These are phyloP conservation scores for Steinernema scapterisci DNA, from an alignment of 2,888 invertebrate species.

Conservation along the genomic window DNA sequence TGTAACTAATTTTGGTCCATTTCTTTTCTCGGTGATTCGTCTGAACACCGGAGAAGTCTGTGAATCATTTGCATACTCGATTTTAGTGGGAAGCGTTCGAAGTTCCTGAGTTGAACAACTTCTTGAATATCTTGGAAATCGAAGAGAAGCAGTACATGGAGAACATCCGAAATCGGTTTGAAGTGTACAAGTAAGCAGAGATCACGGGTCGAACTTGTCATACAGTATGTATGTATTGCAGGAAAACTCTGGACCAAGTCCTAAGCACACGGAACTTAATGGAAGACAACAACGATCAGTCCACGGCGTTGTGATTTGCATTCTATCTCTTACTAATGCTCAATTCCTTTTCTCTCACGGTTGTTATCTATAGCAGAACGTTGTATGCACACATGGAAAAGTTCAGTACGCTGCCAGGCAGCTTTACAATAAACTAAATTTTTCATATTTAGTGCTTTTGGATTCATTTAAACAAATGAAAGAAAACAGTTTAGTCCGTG, in stretches of 20 bases:
- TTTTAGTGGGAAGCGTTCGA: conserved; percentile 73
- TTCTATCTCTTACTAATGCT: neutral
- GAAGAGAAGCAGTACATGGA: conserved; percentile 72
- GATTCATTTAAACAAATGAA: no score
- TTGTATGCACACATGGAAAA: conserved; percentile 18
- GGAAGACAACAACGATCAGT: neutral
- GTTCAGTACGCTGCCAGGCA: conserved; percentile 13
- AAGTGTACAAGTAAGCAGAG: conserved; percentile 59
- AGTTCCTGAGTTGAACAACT: conserved; percentile 72
- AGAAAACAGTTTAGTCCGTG: no score
- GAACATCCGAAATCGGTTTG: conserved; percentile 71
- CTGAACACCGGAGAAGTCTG: no score
- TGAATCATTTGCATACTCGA: no score
- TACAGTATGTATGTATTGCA: neutral
- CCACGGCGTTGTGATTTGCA: neutral
- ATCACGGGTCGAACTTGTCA: no score
- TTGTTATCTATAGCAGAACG: conserved; percentile 1
- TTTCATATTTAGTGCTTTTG: neutral
- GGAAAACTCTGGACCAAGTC: neutral
- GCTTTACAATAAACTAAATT: neutral
- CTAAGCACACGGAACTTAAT: neutral
- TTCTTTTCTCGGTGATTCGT: no score
- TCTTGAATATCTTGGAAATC: conserved; percentile 72
- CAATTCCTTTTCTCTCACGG: conserved; percentile 23
- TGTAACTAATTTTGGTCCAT: no score